Evolutionary conservation across 2,888 invertebrate species (phyloP).

Genomic region (Sacculina carcini): DNA sequence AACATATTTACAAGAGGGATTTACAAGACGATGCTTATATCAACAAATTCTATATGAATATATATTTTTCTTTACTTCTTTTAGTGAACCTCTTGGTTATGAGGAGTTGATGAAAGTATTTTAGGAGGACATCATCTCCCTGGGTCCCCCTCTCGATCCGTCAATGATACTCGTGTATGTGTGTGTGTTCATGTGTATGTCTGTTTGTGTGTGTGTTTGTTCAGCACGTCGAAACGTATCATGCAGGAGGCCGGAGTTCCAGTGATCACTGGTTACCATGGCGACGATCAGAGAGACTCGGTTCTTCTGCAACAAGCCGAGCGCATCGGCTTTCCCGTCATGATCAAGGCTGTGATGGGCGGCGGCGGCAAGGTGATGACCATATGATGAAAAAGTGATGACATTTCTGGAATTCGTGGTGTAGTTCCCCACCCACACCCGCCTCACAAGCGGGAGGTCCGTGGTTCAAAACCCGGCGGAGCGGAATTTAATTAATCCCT

Average conservation of each 20-base stretch:
- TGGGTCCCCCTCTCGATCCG: neutral
- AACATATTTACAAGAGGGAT: no score
- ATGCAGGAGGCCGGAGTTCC: constrained; percentile 78
- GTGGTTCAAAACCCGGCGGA: no score
- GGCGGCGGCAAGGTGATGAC: constrained; percentile 81
- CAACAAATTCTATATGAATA: no score
- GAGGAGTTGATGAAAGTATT: no score
- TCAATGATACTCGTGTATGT: neutral
- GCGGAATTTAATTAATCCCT: neutral
- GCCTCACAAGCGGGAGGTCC: no score
- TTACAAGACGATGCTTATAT: no score
- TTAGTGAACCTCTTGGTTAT: no score
- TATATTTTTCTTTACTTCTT: no score
- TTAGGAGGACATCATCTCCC: neutral
- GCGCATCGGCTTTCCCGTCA: constrained; percentile 77
- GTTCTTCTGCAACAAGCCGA: constrained; percentile 46
- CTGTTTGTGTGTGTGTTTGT: constrained; percentile 14
- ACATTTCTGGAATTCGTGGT: constrained; percentile 94
- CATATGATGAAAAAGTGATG: constrained; percentile 86
- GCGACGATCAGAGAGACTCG: constrained; percentile 49
- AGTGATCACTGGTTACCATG: constrained; percentile 68
- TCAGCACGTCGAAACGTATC: constrained; percentile 63
- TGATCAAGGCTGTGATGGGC: constrained; percentile 96
- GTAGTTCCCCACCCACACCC: constrained; percentile 42
- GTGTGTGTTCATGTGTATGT: no score